Evolutionary conservation across 2,888 invertebrate species (phyloP).

Genomic region (Campaea margaritaria): DNA sequence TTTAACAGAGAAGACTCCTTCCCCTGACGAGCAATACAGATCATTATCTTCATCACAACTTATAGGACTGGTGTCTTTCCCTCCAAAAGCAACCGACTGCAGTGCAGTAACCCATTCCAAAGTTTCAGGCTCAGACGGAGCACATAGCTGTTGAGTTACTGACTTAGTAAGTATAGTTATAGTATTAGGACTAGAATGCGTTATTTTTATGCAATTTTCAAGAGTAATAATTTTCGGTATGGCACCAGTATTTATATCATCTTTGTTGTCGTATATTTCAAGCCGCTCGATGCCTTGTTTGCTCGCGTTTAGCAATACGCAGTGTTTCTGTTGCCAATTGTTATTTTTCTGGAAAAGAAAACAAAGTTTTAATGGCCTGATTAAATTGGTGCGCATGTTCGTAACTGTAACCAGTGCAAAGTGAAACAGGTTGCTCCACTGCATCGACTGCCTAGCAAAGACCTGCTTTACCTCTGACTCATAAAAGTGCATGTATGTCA

Average conservation of each 20-base stretch:
- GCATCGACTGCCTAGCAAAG: slow-evolving; percentile 26
- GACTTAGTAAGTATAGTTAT: slow-evolving; percentile 91
- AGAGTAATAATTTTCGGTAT: slow-evolving; percentile 92
- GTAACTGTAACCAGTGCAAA: slow-evolving; percentile 12
- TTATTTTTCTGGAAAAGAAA: slow-evolving; percentile 87
- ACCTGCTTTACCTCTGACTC: slow-evolving; percentile 45
- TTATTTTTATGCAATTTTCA: slow-evolving; percentile 95
- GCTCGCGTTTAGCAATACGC: slow-evolving; percentile 91
- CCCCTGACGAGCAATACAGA: slow-evolving; percentile 93
- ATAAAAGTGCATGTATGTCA: slow-evolving; percentile 43
- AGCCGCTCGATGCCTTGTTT: slow-evolving; percentile 94
- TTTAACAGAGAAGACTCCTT: slow-evolving; percentile 92
- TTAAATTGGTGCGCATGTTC: not conserved
- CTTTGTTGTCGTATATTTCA: slow-evolving; percentile 93
- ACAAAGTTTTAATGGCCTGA: slow-evolving; percentile 7
- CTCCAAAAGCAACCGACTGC: slow-evolving; percentile 93
- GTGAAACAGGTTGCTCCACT: slow-evolving; percentile 38
- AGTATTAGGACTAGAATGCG: slow-evolving; percentile 86
- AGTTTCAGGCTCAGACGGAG: slow-evolving; percentile 88
- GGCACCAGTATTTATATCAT: slow-evolving; percentile 86
- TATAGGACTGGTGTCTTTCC: slow-evolving; percentile 84
- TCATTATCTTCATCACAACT: slow-evolving; percentile 94
- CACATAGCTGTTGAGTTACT: slow-evolving; percentile 86
- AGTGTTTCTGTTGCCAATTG: slow-evolving; percentile 91
- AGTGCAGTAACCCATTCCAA: slow-evolving; percentile 92